Base-by-base conservation (phyloP, 2,797 vertebrate genomes). In the Scolopax rusticola region DNA sequence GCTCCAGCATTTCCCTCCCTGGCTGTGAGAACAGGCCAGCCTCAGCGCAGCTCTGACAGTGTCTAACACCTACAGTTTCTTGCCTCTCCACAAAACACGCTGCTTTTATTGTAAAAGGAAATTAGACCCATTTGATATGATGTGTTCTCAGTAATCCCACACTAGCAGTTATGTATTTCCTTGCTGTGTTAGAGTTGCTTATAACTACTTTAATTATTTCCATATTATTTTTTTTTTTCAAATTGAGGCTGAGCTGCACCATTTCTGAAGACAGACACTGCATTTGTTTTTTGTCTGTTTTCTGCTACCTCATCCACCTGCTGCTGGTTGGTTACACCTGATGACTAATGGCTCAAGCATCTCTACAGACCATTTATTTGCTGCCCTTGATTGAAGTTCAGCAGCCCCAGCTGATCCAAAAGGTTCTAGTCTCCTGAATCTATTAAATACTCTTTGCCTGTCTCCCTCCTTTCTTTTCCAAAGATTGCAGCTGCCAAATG, bases 401-500 rank as follows among this genome's bases (percentile, higher is more conserved):
- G 41, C 48, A 89, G 53, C 17, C n/a, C 51, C 36, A 60, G 64
- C 43, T 79, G 51, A 92, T 78, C 48, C 16, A 14, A 74, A 65
- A 80, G 47, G 43, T 74, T 80, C 64, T 89, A 74, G 91, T 85
- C 59, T 63, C 64, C 70, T 74, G 25, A 63, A 85, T 85, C 40
- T 77, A 68, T 92, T 67, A 36, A 74, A 38, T 25, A 74, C 5
- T 38, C 85, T 83, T 59, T 82, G 27, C 75, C n/a, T 28, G 10
- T 50, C 56, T 82, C 67, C 28, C 33, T 70, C 56, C 64, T 50
- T 56, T 53, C n/a, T 90, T 84, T 93, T 64, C 69, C 76, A 47
- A 80, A 93, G 80, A 84, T 15, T 84, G 28, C 61, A 87, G 87
- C 65, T 89, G 32, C 78, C 57, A 87, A 94, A 91, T 71, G 48